Conservation (phyloP, 2,888 invertebrate genomes). For the Erebia palarica region DNA sequence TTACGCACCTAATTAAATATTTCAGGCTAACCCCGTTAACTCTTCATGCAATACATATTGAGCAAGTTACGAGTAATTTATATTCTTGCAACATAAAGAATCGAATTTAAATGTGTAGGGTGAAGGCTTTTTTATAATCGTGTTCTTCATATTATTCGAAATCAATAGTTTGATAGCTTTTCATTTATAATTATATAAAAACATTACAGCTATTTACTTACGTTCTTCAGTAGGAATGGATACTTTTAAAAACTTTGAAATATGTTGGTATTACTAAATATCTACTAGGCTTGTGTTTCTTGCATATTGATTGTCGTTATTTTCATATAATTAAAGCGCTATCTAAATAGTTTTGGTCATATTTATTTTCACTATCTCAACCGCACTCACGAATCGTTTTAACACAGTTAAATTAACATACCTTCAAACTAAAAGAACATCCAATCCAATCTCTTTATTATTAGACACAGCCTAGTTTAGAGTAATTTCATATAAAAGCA, state of each 20-base stretch:
- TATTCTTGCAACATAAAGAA: slow-evolving; percentile 2
- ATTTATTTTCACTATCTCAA: slow-evolving; percentile 1
- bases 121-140: neutral
- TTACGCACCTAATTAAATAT: slow-evolving; percentile 4
- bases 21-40: slow-evolving; percentile 3
- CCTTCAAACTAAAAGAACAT: slow-evolving; percentile 1
- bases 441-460: slow-evolving; percentile 9
- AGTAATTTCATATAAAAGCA: neutral
- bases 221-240: too few species aligned
- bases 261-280: too few species aligned
- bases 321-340: neutral
- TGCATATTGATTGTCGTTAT: neutral
- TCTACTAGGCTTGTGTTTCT: too few species aligned
- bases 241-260: too few species aligned
- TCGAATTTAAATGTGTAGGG: slow-evolving; percentile 6
- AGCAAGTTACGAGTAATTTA: neutral
- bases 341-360: neutral
- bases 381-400: neutral
- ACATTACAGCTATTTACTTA: too few species aligned
- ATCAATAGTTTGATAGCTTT: neutral
- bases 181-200: too few species aligned
- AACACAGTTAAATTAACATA: neutral
- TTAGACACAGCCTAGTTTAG: neutral
- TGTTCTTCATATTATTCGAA: neutral
- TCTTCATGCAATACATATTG: slow-evolving; percentile 8